These are phyloP conservation scores for Dicrurus megarhynchus DNA, from an alignment of 2,113 vertebrate species.

Conservation along the genomic window DNA sequence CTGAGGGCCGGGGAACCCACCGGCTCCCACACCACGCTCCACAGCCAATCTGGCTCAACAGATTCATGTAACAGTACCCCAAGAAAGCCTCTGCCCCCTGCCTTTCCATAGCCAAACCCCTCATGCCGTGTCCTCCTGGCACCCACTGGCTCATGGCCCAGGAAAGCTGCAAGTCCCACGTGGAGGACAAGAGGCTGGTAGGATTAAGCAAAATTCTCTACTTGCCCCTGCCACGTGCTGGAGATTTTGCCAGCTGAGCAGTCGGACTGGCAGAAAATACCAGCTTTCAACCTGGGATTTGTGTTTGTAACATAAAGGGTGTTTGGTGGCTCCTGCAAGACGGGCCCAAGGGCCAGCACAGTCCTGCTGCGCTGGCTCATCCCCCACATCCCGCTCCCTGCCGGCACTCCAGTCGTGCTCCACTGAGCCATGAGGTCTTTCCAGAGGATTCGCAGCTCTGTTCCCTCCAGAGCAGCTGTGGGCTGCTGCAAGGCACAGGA, in stretches of 20 bases:
- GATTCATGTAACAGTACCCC: accelerated
- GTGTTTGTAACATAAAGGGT: not conserved
- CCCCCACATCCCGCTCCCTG: not conserved
- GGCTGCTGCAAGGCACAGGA: not conserved
- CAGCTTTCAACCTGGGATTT: not conserved
- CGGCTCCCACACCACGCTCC: accelerated
- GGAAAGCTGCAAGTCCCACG: not conserved
- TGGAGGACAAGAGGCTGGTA: not conserved
- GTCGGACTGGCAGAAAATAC: not conserved
- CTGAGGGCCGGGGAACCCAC: not conserved
- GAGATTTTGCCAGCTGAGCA: not conserved
- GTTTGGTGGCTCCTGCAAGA: not conserved
- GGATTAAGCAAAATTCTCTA: not conserved
- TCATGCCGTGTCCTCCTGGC: not conserved
- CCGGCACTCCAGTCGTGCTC: accelerated
- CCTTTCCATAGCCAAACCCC: not conserved
- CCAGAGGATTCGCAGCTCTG: not conserved
- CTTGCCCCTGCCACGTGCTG: accelerated
- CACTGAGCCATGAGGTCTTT: not conserved
- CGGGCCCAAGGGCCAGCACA: not conserved
- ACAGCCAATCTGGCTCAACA: not conserved
- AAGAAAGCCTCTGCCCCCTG: not conserved
- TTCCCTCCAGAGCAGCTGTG: not conserved
- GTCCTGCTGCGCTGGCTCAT: accelerated
- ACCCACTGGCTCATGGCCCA: accelerated